Conservation (phyloP, 1,140 invertebrate species). For the Mycetomoellerius zeteki region DNA sequence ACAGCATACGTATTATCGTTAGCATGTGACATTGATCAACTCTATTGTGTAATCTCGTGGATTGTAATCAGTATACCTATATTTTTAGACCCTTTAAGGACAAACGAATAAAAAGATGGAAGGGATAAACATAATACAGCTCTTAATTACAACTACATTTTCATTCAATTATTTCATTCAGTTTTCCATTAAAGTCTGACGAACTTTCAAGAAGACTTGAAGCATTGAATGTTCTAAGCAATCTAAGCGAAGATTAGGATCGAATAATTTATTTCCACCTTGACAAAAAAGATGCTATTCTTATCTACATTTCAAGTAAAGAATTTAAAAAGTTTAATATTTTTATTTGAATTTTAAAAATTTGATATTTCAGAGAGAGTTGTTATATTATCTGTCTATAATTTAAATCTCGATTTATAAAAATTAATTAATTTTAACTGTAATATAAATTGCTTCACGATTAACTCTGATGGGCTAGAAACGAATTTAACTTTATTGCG, state of each 20-base stretch:
- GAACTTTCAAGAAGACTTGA: constrained; percentile 30
- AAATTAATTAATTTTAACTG: background rate
- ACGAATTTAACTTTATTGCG: background rate
- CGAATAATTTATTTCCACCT: background rate
- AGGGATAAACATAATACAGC: background rate
- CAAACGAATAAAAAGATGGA: background rate
- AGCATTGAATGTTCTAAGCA: constrained; percentile 14
- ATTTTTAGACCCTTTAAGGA: background rate
- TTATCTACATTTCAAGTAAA: background rate
- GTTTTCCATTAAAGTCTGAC: constrained; percentile 47
- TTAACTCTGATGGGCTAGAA: background rate
- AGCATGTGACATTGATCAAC: background rate
- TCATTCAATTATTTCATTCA: constrained; percentile 33
- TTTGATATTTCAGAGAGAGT: too few relatives aligned
- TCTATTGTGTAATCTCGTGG: background rate
- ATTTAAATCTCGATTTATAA: background rate
- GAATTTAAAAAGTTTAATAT: background rate
- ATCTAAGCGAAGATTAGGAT: background rate
- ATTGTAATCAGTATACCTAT: background rate
- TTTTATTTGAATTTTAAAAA: too few relatives aligned
- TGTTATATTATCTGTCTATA: background rate
- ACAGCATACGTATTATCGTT: background rate
- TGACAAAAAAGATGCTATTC: background rate
- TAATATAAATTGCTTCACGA: constrained; percentile 2
- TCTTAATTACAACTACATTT: constrained; percentile 32